phyloP scores from a whole-genome alignment of 2,797 vertebrate genomes.

The Anolis apletophallus region DNA sequence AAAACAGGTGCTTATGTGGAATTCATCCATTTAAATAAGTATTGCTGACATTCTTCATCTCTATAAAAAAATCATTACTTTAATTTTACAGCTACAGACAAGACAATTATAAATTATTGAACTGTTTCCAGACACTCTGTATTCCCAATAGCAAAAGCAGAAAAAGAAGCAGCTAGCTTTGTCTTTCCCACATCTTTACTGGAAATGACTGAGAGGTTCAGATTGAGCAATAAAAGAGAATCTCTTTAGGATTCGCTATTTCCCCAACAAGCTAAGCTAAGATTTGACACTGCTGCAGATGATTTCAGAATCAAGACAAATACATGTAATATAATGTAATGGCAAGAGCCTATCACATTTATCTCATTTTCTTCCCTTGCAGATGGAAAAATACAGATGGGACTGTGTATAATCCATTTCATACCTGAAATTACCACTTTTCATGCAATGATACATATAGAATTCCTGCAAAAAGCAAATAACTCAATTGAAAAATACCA shows the following conservation, averaged over 20 bases:
- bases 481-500: not conserved
- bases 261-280: slow-evolving; percentile 56
- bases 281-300: slow-evolving; percentile 24
- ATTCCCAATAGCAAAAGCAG: not conserved
- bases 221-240: slow-evolving; percentile 45
- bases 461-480: not conserved
- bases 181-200: slow-evolving; percentile 50
- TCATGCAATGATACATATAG: not conserved
- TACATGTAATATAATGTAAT: not conserved
- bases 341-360: not conserved
- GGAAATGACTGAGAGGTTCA: slow-evolving; percentile 34
- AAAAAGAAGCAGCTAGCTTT: slow-evolving; percentile 44
- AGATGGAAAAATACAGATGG: not conserved
- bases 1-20: slow-evolving; percentile 58
- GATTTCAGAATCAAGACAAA: slow-evolving; percentile 45
- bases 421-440: slow-evolving; percentile 33
- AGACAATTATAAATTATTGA: slow-evolving; percentile 65
- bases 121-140: slow-evolving; percentile 48
- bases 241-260: slow-evolving; percentile 52
- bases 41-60: slow-evolving; percentile 46
- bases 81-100: slow-evolving; percentile 61
- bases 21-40: slow-evolving; percentile 60
- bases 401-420: slow-evolving; percentile 35
- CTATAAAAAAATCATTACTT: slow-evolving; percentile 59
- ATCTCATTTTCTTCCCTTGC: not conserved